phyloP scores from a whole-genome alignment of 2,888 invertebrate species.

The Cyclophora albipunctata region DNA sequence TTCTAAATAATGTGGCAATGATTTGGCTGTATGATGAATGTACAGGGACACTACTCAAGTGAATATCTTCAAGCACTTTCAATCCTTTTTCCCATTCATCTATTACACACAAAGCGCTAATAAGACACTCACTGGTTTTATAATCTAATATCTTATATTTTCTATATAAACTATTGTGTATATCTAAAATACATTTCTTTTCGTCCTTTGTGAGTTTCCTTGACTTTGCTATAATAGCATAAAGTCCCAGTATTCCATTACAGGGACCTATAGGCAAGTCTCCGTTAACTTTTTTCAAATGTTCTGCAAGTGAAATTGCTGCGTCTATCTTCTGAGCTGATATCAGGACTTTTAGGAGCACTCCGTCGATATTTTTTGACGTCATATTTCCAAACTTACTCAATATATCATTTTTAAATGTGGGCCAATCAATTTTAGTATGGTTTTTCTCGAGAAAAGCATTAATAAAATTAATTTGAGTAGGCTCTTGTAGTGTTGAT shows the following conservation, averaged over 20 bases:
- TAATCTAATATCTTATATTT: constrained; percentile 77
- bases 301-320: constrained; percentile 75
- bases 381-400: constrained; percentile 45
- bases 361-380: constrained; percentile 75
- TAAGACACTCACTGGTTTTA: constrained; percentile 74
- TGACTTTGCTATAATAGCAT: constrained; percentile 49
- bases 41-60: constrained; percentile 61
- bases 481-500: too few species aligned
- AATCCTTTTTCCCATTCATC: constrained; percentile 78
- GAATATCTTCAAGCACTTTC: constrained; percentile 76
- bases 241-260: constrained; percentile 74
- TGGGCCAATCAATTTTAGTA: constrained; percentile 44
- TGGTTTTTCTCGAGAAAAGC: constrained; percentile 12
- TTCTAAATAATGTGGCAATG: constrained; percentile 75
- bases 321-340: constrained; percentile 51
- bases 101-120: constrained; percentile 78
- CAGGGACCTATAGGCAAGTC: constrained; percentile 74
- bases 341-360: constrained; percentile 72
- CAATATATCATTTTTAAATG: constrained; percentile 54
- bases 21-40: constrained; percentile 67
- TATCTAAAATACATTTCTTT: constrained; percentile 69
- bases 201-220: constrained; percentile 53
- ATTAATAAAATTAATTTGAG: too few species aligned
- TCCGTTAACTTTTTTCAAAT: constrained; percentile 61
- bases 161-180: constrained; percentile 61